Evolutionary conservation across 2,113 vertebrate species (phyloP), one percentile per base, ranked within the genome.

Genomic region (Ranitomeya variabilis): DNA sequence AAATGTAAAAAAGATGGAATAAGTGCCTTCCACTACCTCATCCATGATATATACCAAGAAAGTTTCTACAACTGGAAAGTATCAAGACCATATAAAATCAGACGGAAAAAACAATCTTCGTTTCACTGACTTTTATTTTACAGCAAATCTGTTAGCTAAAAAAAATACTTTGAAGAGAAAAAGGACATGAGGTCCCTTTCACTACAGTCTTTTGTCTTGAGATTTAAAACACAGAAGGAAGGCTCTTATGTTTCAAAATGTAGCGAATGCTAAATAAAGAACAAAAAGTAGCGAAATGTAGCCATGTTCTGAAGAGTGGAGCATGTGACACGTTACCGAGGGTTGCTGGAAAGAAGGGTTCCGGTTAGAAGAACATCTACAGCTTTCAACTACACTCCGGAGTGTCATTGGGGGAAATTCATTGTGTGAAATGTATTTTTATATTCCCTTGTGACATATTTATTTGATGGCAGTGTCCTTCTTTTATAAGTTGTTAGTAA

Each of bases 221-320:
- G 74, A 85, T 85, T 89, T 89, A 85, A 79, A 83, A 89, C 80
- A 79, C 64, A 31, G 51, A 77, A 88, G 26, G 87, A 54, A 79
- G 59, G 37, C 73, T 84, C 87, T 89, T 69, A 78, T 84, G 26
- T 84, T 45, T 83, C 19, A 78, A 66, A 83, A 62, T 77, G 67
- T 83, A 84, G 45, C 80, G 57, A 66, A 85, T 85, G 81, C 82
- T 89, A 89, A 89, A 89, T 89, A 89, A 89, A 89, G 87, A 89
- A 85, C 71, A 88, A 84, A 77, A 84, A 15, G 59, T n/a, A 55
- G 16, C 79, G 26, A 88, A 64, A 77, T 85, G 87, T n/a, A 85
- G 87, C 81, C 71, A 59, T 62, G n/a, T 67, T 85, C 82, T 85
- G 73, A 77, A 80, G 77, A 23, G 59, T 12, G 26, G 55, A 85